Evolutionary conservation across 2,888 invertebrate species (phyloP), one percentile per base, ranked within the genome.

Genomic region (Lysandra coridon): DNA sequence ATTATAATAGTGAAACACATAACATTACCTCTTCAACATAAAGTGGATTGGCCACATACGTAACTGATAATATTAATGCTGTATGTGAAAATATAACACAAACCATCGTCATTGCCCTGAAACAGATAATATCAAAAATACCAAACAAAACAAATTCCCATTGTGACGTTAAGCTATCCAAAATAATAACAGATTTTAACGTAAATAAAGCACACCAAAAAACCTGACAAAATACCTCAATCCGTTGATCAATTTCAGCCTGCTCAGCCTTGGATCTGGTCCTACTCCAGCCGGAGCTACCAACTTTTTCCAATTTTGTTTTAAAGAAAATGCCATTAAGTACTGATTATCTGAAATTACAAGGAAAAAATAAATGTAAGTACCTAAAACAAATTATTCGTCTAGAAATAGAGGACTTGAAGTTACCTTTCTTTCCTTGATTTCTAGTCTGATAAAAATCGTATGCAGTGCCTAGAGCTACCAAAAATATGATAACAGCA

Each of bases 31-130:
- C 89, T 84, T 94, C 94, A 37, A 92, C 86, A 81, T 89, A 92
- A 0, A 88, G 81, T 0, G 94, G 93, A 81, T 94, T 94, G 0
- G 86, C 84, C 0, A 92, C 84, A 80, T 90, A 94, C 0, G 88
- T 84, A 49, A 80, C 83, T 0, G 90, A 86, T 85, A 91, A 88
- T 0, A 89, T 80, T 0, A 94, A 87, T 0, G 87, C 87, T 0
- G 90, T 87, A 83, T 94, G 94, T 1, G 93, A 93, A 83, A 94
- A 94, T 53, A 93, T 86, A 0, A 94, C 92, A 83, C 92, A 91
- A 1, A 90, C 79, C 89, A 94, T 92, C 0, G 93, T 93, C 85
- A 94, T 86, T 0, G 92, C 85, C 80, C 94, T 94, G 88, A 79
- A 92, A 91, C 57, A 30, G 23, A 78, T 62, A 23, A 53, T 49